Evolutionary conservation across 2,113 vertebrate species (phyloP).

Genomic region (Corapipo altera): DNA sequence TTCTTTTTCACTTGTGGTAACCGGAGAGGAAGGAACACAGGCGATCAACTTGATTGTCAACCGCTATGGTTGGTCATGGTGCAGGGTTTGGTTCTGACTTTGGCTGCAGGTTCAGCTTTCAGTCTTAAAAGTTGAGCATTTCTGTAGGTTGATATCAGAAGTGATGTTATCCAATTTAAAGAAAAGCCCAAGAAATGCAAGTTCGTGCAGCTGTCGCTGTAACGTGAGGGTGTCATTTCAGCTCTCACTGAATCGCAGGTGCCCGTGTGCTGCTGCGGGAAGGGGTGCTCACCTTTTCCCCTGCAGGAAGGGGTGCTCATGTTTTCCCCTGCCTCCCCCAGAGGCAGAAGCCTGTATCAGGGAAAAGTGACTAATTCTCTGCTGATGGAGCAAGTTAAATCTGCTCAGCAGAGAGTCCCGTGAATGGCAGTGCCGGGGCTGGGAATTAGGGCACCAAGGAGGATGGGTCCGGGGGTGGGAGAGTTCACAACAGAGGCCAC

Average conservation of each 20-base stretch:
- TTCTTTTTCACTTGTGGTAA: not conserved
- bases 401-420: not conserved
- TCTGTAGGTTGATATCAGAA: not conserved
- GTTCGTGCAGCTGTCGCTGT: not conserved
- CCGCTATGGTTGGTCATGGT: not conserved
- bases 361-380: not conserved
- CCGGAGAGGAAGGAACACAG: not conserved
- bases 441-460: not conserved
- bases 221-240: fast-evolving
- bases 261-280: not conserved
- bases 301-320: not conserved
- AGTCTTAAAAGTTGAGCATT: not conserved
- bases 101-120: not conserved
- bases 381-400: not conserved
- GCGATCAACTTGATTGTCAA: not conserved
- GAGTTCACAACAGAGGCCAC: not conserved
- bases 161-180: not conserved
- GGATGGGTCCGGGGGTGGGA: not conserved
- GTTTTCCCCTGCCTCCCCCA: not conserved
- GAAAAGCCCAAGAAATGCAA: not conserved
- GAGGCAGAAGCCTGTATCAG: not conserved
- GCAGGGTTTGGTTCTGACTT: not conserved
- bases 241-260: fast-evolving
- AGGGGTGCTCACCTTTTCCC: not conserved
- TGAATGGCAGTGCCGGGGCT: not conserved